Conservation (phyloP, 2,888 invertebrate genomes). For the Scrobipalpa costella region DNA sequence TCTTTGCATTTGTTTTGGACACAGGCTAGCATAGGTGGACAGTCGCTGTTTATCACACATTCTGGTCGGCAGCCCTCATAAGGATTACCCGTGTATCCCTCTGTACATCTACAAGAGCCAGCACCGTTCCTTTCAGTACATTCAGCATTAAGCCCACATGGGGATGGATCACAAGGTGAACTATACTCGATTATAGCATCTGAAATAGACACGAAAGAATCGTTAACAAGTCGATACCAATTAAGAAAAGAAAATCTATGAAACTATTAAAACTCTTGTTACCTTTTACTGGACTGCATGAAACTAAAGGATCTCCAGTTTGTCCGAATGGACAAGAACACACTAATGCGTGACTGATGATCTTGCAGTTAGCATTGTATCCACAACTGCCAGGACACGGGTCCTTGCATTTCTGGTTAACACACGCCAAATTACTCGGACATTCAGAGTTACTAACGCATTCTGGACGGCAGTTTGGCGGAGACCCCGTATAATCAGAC, state of each 20-base stretch:
- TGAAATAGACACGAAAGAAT: constrained; percentile 43
- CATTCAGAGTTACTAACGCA: constrained; percentile 86
- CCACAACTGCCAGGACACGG: constrained; percentile 87
- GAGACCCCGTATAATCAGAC: constrained; percentile 81
- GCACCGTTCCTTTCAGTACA: constrained; percentile 84
- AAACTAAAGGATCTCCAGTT: constrained; percentile 84
- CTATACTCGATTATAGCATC: constrained; percentile 66
- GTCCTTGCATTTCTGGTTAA: constrained; percentile 85
- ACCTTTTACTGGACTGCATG: constrained; percentile 70
- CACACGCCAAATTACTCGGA: constrained; percentile 82
- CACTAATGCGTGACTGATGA: constrained; percentile 87
- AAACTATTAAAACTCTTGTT: constrained; percentile 29
- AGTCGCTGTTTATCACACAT: constrained; percentile 90
- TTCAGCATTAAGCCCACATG: constrained; percentile 84
- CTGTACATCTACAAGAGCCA: constrained; percentile 86
- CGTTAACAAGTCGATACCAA: constrained; percentile 10
- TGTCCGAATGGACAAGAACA: constrained; percentile 83
- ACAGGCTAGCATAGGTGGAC: constrained; percentile 86
- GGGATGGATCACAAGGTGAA: constrained; percentile 85
- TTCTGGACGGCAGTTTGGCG: constrained; percentile 85
- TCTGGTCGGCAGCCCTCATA: constrained; percentile 88
- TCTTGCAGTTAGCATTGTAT: constrained; percentile 85
- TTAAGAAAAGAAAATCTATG: neutral
- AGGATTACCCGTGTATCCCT: constrained; percentile 77
- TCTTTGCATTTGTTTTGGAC: constrained; percentile 88